Percentiles rank a stretch among this genome's conserved stretches.
Conservation (phyloP, 2,888 invertebrate genomes). For the Drosophila maculinotata region DNA sequence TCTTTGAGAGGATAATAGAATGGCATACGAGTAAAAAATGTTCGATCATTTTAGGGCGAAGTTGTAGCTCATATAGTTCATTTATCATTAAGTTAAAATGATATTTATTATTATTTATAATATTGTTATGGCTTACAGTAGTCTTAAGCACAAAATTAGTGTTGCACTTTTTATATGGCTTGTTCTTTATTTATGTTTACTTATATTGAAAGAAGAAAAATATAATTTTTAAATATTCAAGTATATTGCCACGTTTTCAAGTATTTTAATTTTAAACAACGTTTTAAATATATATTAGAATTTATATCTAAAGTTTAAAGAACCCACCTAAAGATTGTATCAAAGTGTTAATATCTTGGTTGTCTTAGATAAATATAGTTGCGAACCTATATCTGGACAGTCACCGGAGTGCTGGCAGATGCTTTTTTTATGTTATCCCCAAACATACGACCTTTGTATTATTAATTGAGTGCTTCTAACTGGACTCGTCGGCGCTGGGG, state of each 20-base stretch:
- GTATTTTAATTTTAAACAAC: too few species aligned
- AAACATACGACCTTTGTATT: conserved; percentile 38
- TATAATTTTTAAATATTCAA: too few species aligned
- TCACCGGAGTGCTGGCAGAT: conserved; percentile 16
- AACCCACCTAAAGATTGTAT: too few species aligned
- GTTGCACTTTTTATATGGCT: too few species aligned
- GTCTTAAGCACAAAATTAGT: too few species aligned
- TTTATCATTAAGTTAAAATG: too few species aligned
- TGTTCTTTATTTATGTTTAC: too few species aligned
- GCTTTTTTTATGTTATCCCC: conserved; percentile 17
- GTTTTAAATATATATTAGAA: neutral
- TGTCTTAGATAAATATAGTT: neutral
- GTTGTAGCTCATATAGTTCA: neutral
- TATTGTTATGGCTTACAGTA: too few species aligned
- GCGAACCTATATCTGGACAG: conserved; percentile 2
- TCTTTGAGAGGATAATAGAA: neutral
- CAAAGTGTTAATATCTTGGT: neutral
- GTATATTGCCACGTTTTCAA: too few species aligned
- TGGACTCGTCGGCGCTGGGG: conserved; percentile 50
- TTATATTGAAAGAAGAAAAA: too few species aligned
- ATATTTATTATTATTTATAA: too few species aligned
- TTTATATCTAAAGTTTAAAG: too few species aligned
- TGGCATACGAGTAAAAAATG: neutral
- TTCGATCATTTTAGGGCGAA: neutral
- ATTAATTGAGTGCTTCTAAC: conserved; percentile 63